Percentiles rank a stretch among this genome's conserved stretches.
These are phyloP conservation scores for Sminthopsis crassicaudata DNA, from an alignment of 2,113 vertebrate genomes.

Conservation along the genomic window DNA sequence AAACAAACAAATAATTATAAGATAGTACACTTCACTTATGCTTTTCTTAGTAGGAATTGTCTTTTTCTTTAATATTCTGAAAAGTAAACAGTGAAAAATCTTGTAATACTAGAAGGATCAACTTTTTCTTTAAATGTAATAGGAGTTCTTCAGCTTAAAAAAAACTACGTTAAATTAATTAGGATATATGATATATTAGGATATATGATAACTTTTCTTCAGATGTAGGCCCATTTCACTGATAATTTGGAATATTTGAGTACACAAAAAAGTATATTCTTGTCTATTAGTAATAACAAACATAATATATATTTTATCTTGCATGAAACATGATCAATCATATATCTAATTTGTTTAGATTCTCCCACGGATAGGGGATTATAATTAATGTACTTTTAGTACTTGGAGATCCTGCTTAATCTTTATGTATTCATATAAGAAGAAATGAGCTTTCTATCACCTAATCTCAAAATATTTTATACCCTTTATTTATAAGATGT, in stretches of 20 bases:
- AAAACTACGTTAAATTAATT: conserved; percentile 57
- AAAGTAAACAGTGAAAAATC: conserved; percentile 15
- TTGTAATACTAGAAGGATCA: neutral
- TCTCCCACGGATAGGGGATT: too few species aligned
- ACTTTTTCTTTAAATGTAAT: conserved; percentile 23
- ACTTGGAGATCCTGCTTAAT: too few species aligned
- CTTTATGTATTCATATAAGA: too few species aligned
- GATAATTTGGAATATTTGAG: conserved; percentile 43
- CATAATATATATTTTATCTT: neutral
- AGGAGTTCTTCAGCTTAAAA: conserved; percentile 42
- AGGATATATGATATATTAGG: conserved; percentile 36
- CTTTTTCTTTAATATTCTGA: neutral
- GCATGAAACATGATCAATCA: neutral
- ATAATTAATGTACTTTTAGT: too few species aligned
- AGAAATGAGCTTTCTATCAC: too few species aligned
- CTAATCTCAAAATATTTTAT: too few species aligned
- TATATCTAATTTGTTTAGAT: neutral
- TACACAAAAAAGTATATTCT: conserved; percentile 18
- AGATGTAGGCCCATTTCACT: conserved; percentile 29
- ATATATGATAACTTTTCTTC: conserved; percentile 56
- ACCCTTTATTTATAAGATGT: too few species aligned
- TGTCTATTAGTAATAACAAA: conserved; percentile 40
- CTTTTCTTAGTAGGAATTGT: neutral
- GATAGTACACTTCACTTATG: neutral
- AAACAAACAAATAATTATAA: neutral